Percentiles rank a stretch among this genome's conserved stretches.
These are phyloP conservation scores for Bombus haemorrhoidalis DNA, from an alignment of 1,140 invertebrate species.

Conservation along the genomic window DNA sequence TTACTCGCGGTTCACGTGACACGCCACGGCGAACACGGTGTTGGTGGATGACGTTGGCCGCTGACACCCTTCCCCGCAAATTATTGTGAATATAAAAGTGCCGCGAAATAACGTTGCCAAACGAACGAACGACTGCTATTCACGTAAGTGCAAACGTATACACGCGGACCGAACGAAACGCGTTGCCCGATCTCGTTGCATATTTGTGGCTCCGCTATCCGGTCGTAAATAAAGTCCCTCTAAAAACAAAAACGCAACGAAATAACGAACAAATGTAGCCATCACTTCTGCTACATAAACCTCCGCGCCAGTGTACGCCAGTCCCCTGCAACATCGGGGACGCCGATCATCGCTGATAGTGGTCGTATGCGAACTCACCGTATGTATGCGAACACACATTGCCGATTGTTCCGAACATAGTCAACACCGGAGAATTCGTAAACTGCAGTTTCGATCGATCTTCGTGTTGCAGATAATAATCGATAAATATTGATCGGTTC, in stretches of 20 bases:
- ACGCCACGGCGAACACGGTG: conserved; percentile 35
- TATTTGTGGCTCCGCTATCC: conserved; percentile 80
- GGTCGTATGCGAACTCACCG: conserved; percentile 54
- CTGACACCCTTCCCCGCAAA: conserved; percentile 57
- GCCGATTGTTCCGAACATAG: neutral
- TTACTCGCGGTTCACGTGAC: conserved; percentile 70
- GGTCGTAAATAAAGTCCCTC: conserved; percentile 80
- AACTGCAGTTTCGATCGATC: conserved; percentile 4
- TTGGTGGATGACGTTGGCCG: conserved; percentile 50
- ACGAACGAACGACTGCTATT: conserved; percentile 33
- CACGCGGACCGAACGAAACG: conserved; percentile 54
- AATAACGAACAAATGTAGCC: conserved; percentile 80
- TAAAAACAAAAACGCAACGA: conserved; percentile 80
- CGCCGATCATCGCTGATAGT: conserved; percentile 51
- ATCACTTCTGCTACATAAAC: conserved; percentile 82
- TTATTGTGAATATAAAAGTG: conserved; percentile 73
- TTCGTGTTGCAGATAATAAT: neutral
- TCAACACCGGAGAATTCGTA: conserved; percentile 2
- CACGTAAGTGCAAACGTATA: conserved; percentile 59
- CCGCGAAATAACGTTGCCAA: conserved; percentile 62
- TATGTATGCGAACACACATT: neutral
- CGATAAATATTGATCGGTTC: neutral
- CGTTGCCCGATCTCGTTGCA: conserved; percentile 71
- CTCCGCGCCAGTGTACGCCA: conserved; percentile 57
- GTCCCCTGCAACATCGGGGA: conserved; percentile 15